A percentile compares a stretch with the other conserved stretches of the same genome.
Evolutionary conservation across 1,140 invertebrate species (phyloP).

Genomic region (Delia radicum): DNA sequence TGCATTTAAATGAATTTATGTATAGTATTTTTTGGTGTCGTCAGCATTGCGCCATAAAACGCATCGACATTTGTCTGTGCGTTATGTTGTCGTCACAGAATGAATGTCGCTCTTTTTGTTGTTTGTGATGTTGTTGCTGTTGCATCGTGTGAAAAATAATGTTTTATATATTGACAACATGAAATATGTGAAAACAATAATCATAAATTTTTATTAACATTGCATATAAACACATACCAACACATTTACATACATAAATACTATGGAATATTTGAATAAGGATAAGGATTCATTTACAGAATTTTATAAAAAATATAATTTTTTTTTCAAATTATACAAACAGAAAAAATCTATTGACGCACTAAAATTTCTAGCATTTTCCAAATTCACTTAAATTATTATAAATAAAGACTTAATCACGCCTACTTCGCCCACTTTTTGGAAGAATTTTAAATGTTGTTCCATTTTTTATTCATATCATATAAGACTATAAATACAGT

Average conservation of each 20-base stretch:
- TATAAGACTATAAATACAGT: too few species aligned
- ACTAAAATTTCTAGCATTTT: too few species aligned
- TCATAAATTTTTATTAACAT: slow-evolving; percentile 52
- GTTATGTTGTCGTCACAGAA: slow-evolving; percentile 7
- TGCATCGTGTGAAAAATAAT: slow-evolving; percentile 22
- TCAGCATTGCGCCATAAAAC: slow-evolving; percentile 17
- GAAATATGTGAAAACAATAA: slow-evolving; percentile 55
- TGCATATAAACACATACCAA: not conserved
- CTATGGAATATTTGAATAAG: too few species aligned
- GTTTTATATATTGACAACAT: slow-evolving; percentile 53
- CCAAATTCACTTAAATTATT: too few species aligned
- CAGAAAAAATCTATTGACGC: too few species aligned
- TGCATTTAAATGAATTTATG: slow-evolving; percentile 4
- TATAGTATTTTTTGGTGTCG: slow-evolving; percentile 10
- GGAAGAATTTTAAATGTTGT: too few species aligned
- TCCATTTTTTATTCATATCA: too few species aligned
- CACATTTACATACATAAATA: not conserved
- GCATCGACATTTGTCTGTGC: not conserved
- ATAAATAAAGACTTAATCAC: too few species aligned
- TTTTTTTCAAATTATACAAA: too few species aligned
- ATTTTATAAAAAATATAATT: too few species aligned
- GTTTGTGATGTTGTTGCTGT: slow-evolving; percentile 1
- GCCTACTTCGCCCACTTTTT: too few species aligned
- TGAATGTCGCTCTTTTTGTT: not conserved
- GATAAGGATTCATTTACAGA: too few species aligned